Conservation (phyloP, 1,140 invertebrate species). For the Drosophila bocqueti region DNA sequence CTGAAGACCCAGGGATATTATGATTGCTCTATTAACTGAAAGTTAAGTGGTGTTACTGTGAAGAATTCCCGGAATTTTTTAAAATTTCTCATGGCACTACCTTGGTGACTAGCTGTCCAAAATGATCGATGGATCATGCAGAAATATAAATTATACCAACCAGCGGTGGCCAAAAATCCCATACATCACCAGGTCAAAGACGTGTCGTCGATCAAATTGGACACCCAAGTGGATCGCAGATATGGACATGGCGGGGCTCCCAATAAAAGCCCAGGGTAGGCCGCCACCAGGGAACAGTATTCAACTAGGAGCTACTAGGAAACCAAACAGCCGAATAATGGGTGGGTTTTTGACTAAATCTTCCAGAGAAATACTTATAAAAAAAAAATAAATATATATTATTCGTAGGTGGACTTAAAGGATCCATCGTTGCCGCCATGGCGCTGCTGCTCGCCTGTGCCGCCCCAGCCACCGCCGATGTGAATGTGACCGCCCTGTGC, state of each 20-base stretch:
- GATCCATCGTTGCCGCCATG: conserved; percentile 20
- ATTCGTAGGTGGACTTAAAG: conserved; percentile 27
- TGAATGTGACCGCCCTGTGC: conserved; percentile 57
- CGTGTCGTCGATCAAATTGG: conserved; percentile 40
- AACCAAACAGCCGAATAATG: conserved; percentile 24
- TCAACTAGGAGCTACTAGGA: conserved; percentile 23
- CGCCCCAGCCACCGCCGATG: conserved; percentile 27
- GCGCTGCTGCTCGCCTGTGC: conserved; percentile 35
- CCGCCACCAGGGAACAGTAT: conserved; percentile 26
- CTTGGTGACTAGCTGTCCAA: conserved; percentile 19
- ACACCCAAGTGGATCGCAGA: conserved; percentile 9
- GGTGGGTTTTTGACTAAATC: conserved; percentile 10
- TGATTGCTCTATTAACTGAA: neutral
- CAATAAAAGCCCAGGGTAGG: conserved; percentile 29
- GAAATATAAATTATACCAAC: conserved; percentile 15
- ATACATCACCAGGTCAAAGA: conserved; percentile 39
- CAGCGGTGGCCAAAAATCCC: neutral
- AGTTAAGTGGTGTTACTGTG: too few relatives aligned
- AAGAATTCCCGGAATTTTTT: neutral
- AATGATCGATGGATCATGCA: conserved; percentile 43
- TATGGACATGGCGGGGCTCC: conserved; percentile 11
- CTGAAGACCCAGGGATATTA: neutral
- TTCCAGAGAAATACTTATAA: neutral
- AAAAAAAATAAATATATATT: neutral
- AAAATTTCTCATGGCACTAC: neutral